These are phyloP conservation scores for Natator depressus DNA, from an alignment of 2,113 vertebrate genomes.

Conservation along the genomic window DNA sequence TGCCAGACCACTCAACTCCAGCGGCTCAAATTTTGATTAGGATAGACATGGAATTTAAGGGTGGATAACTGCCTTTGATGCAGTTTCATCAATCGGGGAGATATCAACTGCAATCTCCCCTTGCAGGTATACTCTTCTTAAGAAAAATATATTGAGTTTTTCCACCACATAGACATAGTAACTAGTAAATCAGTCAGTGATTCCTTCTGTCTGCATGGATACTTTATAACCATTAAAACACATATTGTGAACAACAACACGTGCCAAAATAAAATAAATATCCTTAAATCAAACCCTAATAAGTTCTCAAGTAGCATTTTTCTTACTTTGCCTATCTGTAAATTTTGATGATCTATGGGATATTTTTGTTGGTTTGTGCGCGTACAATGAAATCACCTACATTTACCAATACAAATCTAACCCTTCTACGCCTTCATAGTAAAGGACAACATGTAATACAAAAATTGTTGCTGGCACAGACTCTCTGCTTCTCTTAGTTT, in stretches of 20 bases:
- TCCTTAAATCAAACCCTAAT: not conserved
- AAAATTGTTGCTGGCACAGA: not conserved
- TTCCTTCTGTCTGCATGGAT: constrained; percentile 53
- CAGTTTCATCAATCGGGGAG: constrained; percentile 60
- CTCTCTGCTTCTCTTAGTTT: not conserved
- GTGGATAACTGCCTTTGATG: constrained; percentile 57
- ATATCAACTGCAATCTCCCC: constrained; percentile 53
- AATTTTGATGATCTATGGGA: not conserved
- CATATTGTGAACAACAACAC: not conserved
- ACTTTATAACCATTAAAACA: not conserved
- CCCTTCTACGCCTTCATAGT: not conserved
- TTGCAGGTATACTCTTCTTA: constrained; percentile 35
- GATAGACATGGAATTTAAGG: constrained; percentile 59
- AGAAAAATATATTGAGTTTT: constrained; percentile 54
- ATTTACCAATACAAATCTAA: not conserved
- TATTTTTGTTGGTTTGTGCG: not conserved
- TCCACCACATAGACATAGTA: constrained; percentile 65
- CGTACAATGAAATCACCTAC: not conserved
- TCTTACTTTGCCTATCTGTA: not conserved
- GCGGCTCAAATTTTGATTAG: not conserved
- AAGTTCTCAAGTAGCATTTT: not conserved
- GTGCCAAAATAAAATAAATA: not conserved
- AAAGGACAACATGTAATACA: not conserved
- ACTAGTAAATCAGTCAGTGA: constrained; percentile 57
- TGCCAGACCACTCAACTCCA: constrained; percentile 7